These are phyloP conservation scores for Sciurus carolinensis DNA, from an alignment of 2,797 vertebrate species.

Conservation along the genomic window DNA sequence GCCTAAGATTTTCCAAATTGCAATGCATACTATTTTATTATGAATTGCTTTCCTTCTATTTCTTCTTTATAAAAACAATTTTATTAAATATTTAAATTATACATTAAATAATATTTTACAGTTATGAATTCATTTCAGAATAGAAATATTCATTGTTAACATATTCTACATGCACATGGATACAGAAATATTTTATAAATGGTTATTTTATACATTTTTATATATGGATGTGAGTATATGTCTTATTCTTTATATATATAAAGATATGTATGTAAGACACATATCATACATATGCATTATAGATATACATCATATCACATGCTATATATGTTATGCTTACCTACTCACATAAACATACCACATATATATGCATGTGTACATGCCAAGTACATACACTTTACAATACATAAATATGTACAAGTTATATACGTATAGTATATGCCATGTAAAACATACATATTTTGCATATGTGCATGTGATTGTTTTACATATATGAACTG, in stretches of 20 bases:
- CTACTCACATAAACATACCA: not conserved
- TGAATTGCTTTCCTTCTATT: constrained; percentile 45
- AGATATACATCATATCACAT: not conserved
- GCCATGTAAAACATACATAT: not conserved
- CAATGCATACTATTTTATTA: constrained; percentile 56
- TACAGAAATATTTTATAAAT: not conserved
- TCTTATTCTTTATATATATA: not conserved
- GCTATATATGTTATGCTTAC: not conserved
- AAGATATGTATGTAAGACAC: not conserved
- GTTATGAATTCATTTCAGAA: constrained; percentile 6
- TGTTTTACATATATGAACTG: not conserved
- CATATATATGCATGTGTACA: not conserved
- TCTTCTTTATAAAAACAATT: constrained; percentile 32
- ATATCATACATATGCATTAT: not conserved
- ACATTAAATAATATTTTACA: not conserved
- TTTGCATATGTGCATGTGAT: not conserved
- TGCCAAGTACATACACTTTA: not conserved
- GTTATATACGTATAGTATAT: not conserved
- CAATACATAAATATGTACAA: not conserved
- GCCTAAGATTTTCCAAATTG: constrained; percentile 35
- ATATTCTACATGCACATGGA: not conserved
- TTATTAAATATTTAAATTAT: constrained; percentile 61
- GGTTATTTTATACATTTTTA: not conserved
- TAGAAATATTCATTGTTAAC: not conserved
- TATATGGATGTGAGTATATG: not conserved